Evolutionary conservation across 2,113 vertebrate species (phyloP).

Genomic region (Alouatta palliata): DNA sequence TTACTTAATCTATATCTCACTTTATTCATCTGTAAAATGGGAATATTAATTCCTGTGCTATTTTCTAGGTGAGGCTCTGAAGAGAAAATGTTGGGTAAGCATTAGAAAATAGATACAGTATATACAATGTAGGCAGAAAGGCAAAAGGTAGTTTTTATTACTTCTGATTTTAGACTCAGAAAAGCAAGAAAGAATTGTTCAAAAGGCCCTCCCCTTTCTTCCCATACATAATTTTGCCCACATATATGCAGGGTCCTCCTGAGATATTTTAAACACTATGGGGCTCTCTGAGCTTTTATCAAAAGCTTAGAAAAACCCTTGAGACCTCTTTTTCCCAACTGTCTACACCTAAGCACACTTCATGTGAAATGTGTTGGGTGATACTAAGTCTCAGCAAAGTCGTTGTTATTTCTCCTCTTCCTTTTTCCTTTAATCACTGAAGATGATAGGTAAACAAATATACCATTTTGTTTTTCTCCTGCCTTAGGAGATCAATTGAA

Average conservation of each 20-base stretch:
- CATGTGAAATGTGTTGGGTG: background rate
- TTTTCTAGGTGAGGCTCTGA: background rate
- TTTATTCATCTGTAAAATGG: background rate
- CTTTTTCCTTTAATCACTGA: background rate
- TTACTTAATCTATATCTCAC: background rate
- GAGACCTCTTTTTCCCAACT: conserved; percentile 6
- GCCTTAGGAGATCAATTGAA: background rate
- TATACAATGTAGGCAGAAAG: background rate
- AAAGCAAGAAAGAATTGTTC: background rate
- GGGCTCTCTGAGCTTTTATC: background rate
- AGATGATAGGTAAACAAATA: background rate
- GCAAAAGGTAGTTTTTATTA: background rate
- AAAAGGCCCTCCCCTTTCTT: background rate
- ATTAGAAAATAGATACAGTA: background rate
- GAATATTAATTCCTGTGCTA: background rate
- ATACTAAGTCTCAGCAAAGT: background rate
- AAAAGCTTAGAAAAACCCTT: background rate
- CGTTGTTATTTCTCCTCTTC: background rate
- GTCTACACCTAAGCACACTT: background rate
- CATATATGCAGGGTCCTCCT: background rate
- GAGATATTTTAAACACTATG: background rate
- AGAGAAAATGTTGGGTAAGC: background rate
- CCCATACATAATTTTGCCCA: background rate
- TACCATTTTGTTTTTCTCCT: background rate
- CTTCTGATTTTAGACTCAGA: background rate